Base-by-base conservation (phyloP, 2,888 invertebrate species). In the Melangyna quadrimaculata region DNA sequence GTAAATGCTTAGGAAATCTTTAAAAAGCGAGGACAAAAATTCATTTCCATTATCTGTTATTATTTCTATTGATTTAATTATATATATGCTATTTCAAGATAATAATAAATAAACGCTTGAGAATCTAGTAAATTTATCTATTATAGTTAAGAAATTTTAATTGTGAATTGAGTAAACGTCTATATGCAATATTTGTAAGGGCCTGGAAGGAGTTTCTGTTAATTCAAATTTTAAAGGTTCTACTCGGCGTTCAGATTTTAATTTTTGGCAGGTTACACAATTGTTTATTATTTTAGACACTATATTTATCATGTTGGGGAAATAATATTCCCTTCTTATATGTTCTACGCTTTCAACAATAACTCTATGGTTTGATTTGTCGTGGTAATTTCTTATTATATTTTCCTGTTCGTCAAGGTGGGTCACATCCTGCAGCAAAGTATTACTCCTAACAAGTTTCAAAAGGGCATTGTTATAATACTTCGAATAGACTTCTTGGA, bases 91-190 rank as follows among this genome's bases (percentile, higher is more conserved):
- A 22, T 71, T 72, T 78, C 87, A 83, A 8, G 80, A 32, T 32
- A 74, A 27, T 6, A 88, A n/a, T 1, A 77, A 57, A 43, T 87
- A 88, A 6, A 63, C 79, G 6, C 61, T 19, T n/a, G 87, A 75
- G 19, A 88, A 87, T 63, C 87, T 88, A 0, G 72, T 74, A 40
- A 87, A 87, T 80, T 88, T 87, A 24, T 87, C 88, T 14, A 87
- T 72, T 3, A 88, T 74, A 22, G 87, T 69, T 32, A 65, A 37
- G 10, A 78, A 61, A 17, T 61, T 40, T 40, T 65, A 10, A 17
- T 48, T 72, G 19, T 72, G 37, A 6, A 82, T 37, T 3, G 57
- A 59, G 45, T 78, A 83, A 27, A 83, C 45, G 24, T 73, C 77
- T 7, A 55, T 32, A 51, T 78, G 82, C 22, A 78, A 3, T 14